A percentile compares a stretch with the other conserved stretches of the same genome.
Evolutionary conservation across 2,113 vertebrate genomes (phyloP).

Genomic region (Podilymbus podiceps): DNA sequence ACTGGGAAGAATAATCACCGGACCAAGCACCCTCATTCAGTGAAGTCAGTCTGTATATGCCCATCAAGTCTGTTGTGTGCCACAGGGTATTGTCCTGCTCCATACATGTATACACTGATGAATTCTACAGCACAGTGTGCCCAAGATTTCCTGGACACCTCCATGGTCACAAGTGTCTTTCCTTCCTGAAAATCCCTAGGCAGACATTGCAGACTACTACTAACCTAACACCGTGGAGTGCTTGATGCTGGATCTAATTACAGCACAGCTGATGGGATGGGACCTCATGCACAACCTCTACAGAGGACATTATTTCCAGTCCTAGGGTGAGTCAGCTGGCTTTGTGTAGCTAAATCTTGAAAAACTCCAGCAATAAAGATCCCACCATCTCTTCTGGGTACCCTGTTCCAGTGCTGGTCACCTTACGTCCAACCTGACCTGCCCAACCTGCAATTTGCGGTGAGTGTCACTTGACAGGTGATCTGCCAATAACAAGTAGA

Average conservation of each 20-base stretch:
- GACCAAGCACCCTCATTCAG: not conserved
- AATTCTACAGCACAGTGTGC: not conserved
- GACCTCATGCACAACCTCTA: rapidly evolving
- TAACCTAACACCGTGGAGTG: not conserved
- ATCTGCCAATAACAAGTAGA: not conserved
- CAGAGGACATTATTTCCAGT: not conserved
- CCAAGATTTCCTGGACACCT: not conserved
- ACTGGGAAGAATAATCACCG: not conserved
- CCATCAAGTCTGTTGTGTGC: not conserved
- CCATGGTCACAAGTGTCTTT: not conserved
- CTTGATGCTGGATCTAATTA: not conserved
- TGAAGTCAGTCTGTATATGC: not conserved
- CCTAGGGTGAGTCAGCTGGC: not conserved
- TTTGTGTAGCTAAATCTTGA: not conserved
- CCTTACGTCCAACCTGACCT: not conserved
- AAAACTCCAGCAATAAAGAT: not conserved
- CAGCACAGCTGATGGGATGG: not conserved
- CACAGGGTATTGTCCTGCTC: rapidly evolving
- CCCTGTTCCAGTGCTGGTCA: not conserved
- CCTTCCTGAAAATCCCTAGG: not conserved
- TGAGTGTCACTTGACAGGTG: not conserved
- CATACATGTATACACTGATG: too few species aligned
- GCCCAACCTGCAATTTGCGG: not conserved
- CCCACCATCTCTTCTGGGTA: not conserved
- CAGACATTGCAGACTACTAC: not conserved